These are phyloP conservation scores for Lepidurus packardi DNA, from an alignment of 1,140 invertebrate species.

Conservation along the genomic window DNA sequence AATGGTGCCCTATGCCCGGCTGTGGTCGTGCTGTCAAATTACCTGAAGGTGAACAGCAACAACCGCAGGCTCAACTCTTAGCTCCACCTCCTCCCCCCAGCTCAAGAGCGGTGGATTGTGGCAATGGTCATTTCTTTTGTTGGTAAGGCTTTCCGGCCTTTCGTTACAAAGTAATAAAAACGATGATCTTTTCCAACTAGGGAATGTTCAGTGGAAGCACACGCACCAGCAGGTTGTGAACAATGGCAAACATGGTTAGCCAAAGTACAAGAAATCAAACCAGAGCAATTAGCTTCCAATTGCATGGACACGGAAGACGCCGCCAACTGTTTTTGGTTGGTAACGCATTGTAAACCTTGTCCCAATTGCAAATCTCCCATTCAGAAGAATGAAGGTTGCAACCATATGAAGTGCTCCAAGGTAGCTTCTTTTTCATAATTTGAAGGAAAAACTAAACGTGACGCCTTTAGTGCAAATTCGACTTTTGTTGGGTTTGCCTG, in stretches of 20 bases:
- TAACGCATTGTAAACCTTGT: constrained; percentile 68
- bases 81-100: constrained; percentile 43
- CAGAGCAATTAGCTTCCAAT: constrained; percentile 55
- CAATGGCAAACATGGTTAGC: constrained; percentile 61
- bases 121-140: constrained; percentile 66
- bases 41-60: constrained; percentile 53
- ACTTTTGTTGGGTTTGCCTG: constrained; percentile 71
- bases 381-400: constrained; percentile 72
- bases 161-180: not conserved
- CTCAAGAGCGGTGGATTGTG: constrained; percentile 66
- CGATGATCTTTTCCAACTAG: not conserved
- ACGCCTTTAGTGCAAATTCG: constrained; percentile 60
- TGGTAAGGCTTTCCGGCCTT: constrained; percentile 48
- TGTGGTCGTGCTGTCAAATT: constrained; percentile 61
- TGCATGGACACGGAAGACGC: constrained; percentile 58
- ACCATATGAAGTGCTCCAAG: constrained; percentile 72
- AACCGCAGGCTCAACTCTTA: constrained; percentile 31
- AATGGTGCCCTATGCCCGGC: constrained; percentile 66
- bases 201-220: constrained; percentile 61
- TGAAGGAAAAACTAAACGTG: constrained; percentile 28
- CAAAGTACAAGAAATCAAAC: constrained; percentile 59
- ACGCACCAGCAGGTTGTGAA: constrained; percentile 61
- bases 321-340: constrained; percentile 64
- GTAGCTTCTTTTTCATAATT: not conserved
- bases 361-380: constrained; percentile 67